Base-by-base conservation (phyloP, 92 coral and sea anemone genomes). In the Zoanthus sansibaricus region DNA sequence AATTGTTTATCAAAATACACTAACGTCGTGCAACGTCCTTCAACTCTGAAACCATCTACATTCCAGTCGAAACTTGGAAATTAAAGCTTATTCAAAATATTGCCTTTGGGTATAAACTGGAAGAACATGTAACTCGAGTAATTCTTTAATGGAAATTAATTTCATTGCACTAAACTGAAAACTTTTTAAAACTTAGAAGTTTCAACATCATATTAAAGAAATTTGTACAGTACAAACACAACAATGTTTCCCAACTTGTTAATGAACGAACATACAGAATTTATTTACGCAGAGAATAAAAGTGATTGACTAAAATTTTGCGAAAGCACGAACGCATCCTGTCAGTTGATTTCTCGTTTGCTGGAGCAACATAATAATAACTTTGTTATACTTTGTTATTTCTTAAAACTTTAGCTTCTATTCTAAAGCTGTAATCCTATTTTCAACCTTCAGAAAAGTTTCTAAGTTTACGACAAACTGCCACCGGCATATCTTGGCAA, bases 401-500 rank as follows among this genome's bases (percentile, higher is more conserved):
- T 12, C 3, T 20, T 69, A 31, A 30, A 31, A 10, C 31, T 30
- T 15, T 25, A 33, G 9, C 21, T 7, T 16, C n/a, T 16, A 8
- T 1, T 62, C 0, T 7, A 62, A 21, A 62, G n/a, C 32, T 17
- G 0, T 8, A 1, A 8, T 20, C 8, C 1, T n/a, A 62, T 62
- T 16, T 62, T n/a, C 30, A 15, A 69, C 17, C 44, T 21, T 51
- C 25, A 51, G 45, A 1, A 51, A 13, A 8, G 55, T 59, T 7
- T 9, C 6, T 25, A 5, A 14, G 42, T 62, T 48, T 42, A 14
- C 25, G 18, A 31, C 42, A 12, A 0, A 64, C 11, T 9, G 2
- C 75, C 59, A 64, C 73, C 85, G 82, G 82, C 66, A 76, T 4
- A n/a, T 47, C 42, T 67, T 32, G 15, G 13, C 48, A 10, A 78